Evolutionary conservation across 2,888 invertebrate genomes (phyloP).

Genomic region (Acronicta leporina): DNA sequence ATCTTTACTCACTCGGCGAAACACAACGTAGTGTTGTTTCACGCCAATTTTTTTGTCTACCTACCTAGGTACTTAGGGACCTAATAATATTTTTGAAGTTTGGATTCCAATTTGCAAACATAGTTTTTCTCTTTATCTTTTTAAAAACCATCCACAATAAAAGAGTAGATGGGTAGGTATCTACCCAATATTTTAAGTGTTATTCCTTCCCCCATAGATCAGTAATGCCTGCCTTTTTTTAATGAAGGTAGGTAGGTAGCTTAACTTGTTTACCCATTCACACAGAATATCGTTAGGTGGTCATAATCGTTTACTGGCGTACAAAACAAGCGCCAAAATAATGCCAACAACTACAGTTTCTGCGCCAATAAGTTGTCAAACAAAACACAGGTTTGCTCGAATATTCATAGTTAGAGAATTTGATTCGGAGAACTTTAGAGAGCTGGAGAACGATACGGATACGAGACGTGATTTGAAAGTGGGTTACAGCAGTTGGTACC

Average conservation of each 20-base stretch:
- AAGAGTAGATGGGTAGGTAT: too few species aligned
- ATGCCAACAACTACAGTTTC: slow-evolving; percentile 64
- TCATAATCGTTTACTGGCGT: slow-evolving; percentile 52
- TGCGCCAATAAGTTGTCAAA: slow-evolving; percentile 75
- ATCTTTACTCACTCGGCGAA: too few species aligned
- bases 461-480: slow-evolving; percentile 17
- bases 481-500: neutral
- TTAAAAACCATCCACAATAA: too few species aligned
- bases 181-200: too few species aligned
- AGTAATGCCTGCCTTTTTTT: neutral
- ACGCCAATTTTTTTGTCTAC: too few species aligned
- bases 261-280: too few species aligned
- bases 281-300: slow-evolving; percentile 32
- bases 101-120: too few species aligned
- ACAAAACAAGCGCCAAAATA: slow-evolving; percentile 62
- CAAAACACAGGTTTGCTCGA: slow-evolving; percentile 76
- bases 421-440: slow-evolving; percentile 42
- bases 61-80: too few species aligned
- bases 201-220: too few species aligned
- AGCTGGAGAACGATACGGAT: slow-evolving; percentile 49
- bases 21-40: too few species aligned
- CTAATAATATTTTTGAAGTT: too few species aligned
- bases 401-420: slow-evolving; percentile 61
- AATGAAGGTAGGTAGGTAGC: slow-evolving; percentile 19
- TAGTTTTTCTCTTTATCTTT: too few species aligned